These are phyloP conservation scores for Protonibea diacanthus DNA, from an alignment of 2,797 vertebrate species.

Conservation along the genomic window DNA sequence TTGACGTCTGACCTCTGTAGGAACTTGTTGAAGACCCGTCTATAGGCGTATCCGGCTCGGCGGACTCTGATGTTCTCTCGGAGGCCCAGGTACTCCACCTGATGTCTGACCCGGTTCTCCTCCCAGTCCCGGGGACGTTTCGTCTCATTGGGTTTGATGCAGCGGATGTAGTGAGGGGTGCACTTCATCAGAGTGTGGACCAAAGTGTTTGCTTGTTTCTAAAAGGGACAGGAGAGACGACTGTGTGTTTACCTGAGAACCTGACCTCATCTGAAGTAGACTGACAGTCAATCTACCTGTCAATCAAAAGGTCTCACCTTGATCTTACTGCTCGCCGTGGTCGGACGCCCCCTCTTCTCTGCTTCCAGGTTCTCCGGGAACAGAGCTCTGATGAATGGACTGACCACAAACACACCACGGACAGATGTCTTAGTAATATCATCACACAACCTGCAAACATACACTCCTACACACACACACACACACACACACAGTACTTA, in stretches of 20 bases:
- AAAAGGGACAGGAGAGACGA: background rate
- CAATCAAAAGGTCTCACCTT: conserved; percentile 77
- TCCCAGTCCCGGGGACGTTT: conserved; percentile 89
- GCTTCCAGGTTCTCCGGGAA: conserved; percentile 88
- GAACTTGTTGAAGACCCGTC: conserved; percentile 87
- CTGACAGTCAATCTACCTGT: background rate
- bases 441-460: background rate
- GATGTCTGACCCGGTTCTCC: conserved; percentile 87
- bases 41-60: conserved; percentile 88
- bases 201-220: conserved; percentile 91
- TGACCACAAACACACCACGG: conserved; percentile 64
- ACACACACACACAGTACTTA: conserved; percentile 67
- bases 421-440: background rate
- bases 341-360: conserved; percentile 88
- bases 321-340: conserved; percentile 88
- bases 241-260: background rate
- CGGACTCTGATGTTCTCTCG: conserved; percentile 90
- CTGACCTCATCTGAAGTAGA: background rate
- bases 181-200: conserved; percentile 90
- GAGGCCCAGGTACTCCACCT: conserved; percentile 90
- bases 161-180: conserved; percentile 90
- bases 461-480: background rate
- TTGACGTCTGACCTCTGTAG: conserved; percentile 83
- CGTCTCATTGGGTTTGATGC: conserved; percentile 91
- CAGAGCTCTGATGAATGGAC: conserved; percentile 85